Percentiles rank a stretch among this genome's conserved stretches.
phyloP scores from a whole-genome alignment of 1,140 invertebrate species.

The Ips nitidus region DNA sequence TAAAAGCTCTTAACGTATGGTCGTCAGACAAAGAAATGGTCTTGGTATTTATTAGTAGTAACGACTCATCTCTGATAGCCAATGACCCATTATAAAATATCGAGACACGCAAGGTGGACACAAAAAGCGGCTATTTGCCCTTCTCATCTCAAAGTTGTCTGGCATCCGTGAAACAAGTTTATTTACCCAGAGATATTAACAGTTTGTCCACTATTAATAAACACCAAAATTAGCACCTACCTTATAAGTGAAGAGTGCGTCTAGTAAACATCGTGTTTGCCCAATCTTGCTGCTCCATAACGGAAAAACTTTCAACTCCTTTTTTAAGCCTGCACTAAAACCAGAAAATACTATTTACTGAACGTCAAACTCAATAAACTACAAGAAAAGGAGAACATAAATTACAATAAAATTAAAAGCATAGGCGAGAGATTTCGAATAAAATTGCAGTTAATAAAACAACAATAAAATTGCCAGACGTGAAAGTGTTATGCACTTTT shows the following conservation, averaged over 20 bases:
- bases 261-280: constrained; percentile 7
- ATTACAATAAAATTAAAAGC: no score
- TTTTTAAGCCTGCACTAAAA: no score
- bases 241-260: constrained; percentile 21
- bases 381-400: no score
- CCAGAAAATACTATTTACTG: no score
- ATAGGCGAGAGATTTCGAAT: no score
- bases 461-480: no score
- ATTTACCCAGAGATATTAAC: constrained; percentile 18
- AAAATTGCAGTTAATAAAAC: no score
- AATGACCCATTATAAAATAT: constrained; percentile 20
- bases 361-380: no score
- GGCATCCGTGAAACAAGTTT: constrained; percentile 10
- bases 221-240: constrained; percentile 28
- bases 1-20: not conserved
- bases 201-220: constrained; percentile 23
- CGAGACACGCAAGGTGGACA: not conserved
- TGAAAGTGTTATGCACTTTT: no score
- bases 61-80: constrained; percentile 1
- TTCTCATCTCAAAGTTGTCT: constrained; percentile 13
- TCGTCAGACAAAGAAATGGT: not conserved
- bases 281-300: not conserved
- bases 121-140: constrained; percentile 1
- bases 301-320: no score
- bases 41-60: constrained; percentile 2